phyloP scores from a whole-genome alignment of 2,797 vertebrate genomes.

The Pampus argenteus region DNA sequence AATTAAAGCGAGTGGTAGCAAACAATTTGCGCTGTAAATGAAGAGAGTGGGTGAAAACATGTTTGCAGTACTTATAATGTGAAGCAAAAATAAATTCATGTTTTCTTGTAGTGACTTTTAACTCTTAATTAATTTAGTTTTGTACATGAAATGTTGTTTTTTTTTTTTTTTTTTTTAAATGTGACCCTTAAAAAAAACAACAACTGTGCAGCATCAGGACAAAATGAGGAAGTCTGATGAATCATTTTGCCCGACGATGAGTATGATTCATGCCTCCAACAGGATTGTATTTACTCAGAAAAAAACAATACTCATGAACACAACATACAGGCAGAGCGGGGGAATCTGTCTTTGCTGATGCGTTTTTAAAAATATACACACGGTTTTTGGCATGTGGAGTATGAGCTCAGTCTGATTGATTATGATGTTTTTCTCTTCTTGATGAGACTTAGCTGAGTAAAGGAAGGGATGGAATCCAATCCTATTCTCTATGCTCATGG shows the following conservation, averaged over 20 bases:
- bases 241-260: slow-evolving; percentile 65
- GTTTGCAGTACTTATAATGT: slow-evolving; percentile 4
- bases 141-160: slow-evolving; percentile 25
- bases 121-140: slow-evolving; percentile 37
- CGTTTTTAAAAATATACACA: slow-evolving; percentile 19
- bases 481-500: slow-evolving; percentile 28
- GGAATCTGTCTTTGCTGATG: slow-evolving; percentile 13
- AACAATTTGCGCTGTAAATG: slow-evolving; percentile 40
- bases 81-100: neutral
- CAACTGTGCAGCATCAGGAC: slow-evolving; percentile 52
- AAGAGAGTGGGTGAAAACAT: slow-evolving; percentile 35
- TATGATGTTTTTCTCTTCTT: slow-evolving; percentile 18
- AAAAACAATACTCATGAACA: slow-evolving; percentile 46
- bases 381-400: neutral
- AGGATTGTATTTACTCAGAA: slow-evolving; percentile 45
- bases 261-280: slow-evolving; percentile 71
- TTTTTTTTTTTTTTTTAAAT: slow-evolving; percentile 44
- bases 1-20: slow-evolving; percentile 27
- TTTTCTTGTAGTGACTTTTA: slow-evolving; percentile 47
- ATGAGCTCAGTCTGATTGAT: slow-evolving; percentile 9
- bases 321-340: slow-evolving; percentile 16
- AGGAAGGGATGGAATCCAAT: slow-evolving; percentile 28
- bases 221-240: slow-evolving; percentile 73
- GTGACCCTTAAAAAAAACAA: slow-evolving; percentile 52
- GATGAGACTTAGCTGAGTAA: slow-evolving; percentile 38